Evolutionary conservation across 2,888 invertebrate genomes (phyloP).

Genomic region (Agonopterix subpropinquella): DNA sequence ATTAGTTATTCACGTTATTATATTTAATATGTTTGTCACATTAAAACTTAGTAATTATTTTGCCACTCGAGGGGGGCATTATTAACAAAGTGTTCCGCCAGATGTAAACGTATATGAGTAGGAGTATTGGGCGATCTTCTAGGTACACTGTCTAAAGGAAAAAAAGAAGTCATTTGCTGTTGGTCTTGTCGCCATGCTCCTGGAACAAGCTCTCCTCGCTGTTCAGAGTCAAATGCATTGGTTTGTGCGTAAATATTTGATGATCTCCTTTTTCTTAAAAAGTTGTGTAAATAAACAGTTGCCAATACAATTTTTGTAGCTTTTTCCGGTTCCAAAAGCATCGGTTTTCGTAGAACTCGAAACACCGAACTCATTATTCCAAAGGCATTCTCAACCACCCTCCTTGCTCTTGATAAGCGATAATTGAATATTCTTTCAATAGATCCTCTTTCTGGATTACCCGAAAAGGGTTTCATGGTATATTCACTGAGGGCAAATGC

Average conservation of each 20-base stretch:
- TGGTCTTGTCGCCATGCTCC: background rate
- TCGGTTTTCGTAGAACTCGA: conserved; percentile 12
- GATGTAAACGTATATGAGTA: background rate
- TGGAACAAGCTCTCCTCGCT: background rate
- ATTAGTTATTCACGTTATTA: background rate
- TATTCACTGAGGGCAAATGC: conserved; percentile 2
- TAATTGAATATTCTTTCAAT: conserved; percentile 10
- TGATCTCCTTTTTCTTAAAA: conserved; percentile 14
- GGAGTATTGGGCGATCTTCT: background rate
- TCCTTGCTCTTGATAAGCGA: conserved; percentile 8
- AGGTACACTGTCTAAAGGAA: background rate
- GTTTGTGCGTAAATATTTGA: conserved; percentile 1
- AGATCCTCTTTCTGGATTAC: conserved; percentile 10
- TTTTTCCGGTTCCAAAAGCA: conserved; percentile 12
- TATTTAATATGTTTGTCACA: background rate
- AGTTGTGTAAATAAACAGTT: conserved; percentile 15
- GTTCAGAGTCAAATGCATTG: background rate
- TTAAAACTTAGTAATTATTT: background rate
- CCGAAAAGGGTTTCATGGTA: conserved; percentile 11
- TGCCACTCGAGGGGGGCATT: background rate
- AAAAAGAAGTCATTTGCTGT: background rate
- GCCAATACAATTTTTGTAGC: conserved; percentile 5
- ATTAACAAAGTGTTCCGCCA: background rate
- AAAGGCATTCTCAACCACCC: conserved; percentile 20
- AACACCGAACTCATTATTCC: conserved; percentile 14